Conservation (phyloP, 2,797 vertebrate species). For the Erethizon dorsatum region DNA sequence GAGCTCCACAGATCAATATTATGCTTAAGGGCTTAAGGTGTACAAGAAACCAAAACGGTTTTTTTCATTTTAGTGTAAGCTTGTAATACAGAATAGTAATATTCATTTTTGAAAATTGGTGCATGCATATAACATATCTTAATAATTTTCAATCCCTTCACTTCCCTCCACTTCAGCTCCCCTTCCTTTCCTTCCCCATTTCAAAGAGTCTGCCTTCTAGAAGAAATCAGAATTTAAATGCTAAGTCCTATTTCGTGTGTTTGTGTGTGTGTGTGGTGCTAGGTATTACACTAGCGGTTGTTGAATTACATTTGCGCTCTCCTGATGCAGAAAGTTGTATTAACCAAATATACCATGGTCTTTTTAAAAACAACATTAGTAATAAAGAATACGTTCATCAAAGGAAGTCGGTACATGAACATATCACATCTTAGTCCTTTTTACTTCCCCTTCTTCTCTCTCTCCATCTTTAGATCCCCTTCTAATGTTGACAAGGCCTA, state of each 20-base stretch:
- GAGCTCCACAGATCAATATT: not conserved
- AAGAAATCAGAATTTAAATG: not conserved
- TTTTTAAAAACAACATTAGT: not conserved
- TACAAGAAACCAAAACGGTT: not conserved
- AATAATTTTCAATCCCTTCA: not conserved
- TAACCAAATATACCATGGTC: not conserved
- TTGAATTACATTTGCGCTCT: not conserved
- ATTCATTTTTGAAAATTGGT: not conserved
- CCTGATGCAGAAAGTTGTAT: not conserved
- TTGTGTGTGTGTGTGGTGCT: not conserved
- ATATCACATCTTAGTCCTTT: not conserved
- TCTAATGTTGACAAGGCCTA: no score
- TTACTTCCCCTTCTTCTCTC: not conserved
- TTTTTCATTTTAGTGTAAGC: not conserved
- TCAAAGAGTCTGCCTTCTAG: not conserved
- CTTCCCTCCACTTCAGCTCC: not conserved
- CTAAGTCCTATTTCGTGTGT: not conserved
- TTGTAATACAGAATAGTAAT: not conserved
- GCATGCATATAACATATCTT: not conserved
- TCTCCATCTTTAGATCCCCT: not conserved
- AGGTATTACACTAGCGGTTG: not conserved
- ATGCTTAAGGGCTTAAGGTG: not conserved
- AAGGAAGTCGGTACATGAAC: no score
- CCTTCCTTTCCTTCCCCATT: not conserved
- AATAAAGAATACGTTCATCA: not conserved